These are phyloP conservation scores for Garra rufa DNA, from an alignment of 2,113 vertebrate genomes.

Conservation along the genomic window DNA sequence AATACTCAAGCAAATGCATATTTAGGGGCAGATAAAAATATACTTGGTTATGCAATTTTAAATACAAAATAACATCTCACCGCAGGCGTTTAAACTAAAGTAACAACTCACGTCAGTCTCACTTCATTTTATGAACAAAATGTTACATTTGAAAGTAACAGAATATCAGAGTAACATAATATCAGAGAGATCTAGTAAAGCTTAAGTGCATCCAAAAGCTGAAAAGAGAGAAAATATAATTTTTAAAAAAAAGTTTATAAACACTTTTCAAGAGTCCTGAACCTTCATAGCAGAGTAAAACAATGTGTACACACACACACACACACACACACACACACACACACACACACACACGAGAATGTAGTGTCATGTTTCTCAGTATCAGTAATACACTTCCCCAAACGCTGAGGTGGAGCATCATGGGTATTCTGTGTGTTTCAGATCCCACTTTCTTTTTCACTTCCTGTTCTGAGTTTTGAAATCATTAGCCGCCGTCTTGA, in stretches of 20 bases:
- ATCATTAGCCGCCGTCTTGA: background rate
- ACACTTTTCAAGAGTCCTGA: background rate
- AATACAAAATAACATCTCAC: background rate
- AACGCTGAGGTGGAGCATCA: background rate
- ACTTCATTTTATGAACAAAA: background rate
- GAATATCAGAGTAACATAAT: no score
- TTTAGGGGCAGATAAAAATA: background rate
- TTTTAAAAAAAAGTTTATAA: background rate
- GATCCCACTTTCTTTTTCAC: background rate
- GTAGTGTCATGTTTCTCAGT: background rate
- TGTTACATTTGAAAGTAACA: background rate
- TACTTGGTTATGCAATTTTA: background rate
- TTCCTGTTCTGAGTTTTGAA: background rate
- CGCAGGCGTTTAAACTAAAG: background rate
- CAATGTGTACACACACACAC: conserved; percentile 19
- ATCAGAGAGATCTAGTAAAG: background rate
- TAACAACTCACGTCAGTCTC: background rate
- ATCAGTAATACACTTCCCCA: background rate
- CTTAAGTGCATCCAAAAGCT: background rate
- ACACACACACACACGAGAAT: no score
- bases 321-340: conserved; percentile 15
- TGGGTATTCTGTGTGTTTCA: background rate
- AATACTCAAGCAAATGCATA: background rate
- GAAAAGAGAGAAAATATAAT: background rate
- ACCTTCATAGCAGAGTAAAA: background rate